Evolutionary conservation across 2,888 invertebrate genomes (phyloP).

Genomic region (Hoplodrina blanda): DNA sequence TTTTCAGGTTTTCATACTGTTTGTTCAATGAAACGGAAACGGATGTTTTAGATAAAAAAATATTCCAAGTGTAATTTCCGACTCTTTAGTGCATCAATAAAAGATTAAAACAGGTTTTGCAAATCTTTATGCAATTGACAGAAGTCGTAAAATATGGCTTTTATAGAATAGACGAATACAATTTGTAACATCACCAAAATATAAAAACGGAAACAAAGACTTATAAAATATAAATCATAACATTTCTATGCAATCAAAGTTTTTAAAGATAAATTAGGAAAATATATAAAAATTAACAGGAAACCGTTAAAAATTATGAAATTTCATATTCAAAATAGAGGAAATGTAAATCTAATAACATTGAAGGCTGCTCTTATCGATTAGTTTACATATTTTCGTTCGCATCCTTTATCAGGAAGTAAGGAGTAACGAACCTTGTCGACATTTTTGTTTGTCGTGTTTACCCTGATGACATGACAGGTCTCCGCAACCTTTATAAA

Average conservation of each 20-base stretch:
- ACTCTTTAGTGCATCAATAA: slow-evolving; percentile 37
- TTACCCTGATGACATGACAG: slow-evolving; percentile 82
- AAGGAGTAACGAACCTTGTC: slow-evolving; percentile 82
- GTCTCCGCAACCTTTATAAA: slow-evolving; percentile 79
- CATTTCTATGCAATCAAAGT: too few species aligned
- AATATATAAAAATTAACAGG: slow-evolving; percentile 16
- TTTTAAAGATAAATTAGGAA: slow-evolving; percentile 5
- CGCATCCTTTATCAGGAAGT: slow-evolving; percentile 85
- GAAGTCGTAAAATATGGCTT: slow-evolving; percentile 24
- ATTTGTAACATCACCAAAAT: slow-evolving; percentile 20
- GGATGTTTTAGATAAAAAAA: slow-evolving; percentile 44
- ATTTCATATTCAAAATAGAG: slow-evolving; percentile 55
- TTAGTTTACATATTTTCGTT: slow-evolving; percentile 79
- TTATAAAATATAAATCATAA: slow-evolving; percentile 1
- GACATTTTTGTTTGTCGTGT: slow-evolving; percentile 68
- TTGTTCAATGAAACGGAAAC: slow-evolving; percentile 40
- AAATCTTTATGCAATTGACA: slow-evolving; percentile 38
- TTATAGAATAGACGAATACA: not conserved
- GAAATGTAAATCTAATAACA: slow-evolving; percentile 67
- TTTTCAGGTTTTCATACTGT: slow-evolving; percentile 21
- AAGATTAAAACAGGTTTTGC: slow-evolving; percentile 37
- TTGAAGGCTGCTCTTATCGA: slow-evolving; percentile 82
- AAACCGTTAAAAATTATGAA: slow-evolving; percentile 36
- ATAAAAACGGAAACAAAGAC: slow-evolving; percentile 17
- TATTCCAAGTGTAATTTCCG: not conserved